phyloP scores from a whole-genome alignment of 2,888 invertebrate species.

The Diogma glabrata region DNA sequence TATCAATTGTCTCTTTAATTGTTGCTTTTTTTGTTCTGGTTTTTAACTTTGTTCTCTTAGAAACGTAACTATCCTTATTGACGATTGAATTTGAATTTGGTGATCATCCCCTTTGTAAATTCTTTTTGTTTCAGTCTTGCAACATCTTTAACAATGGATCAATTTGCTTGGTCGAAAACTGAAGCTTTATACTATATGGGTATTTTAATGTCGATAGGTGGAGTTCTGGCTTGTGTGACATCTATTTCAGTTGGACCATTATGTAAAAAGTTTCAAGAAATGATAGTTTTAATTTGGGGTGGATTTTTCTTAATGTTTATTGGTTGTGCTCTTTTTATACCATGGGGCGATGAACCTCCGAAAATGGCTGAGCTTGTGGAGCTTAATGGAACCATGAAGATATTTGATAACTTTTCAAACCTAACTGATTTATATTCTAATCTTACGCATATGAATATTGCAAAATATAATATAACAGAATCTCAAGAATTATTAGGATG shows the following conservation, averaged over 20 bases:
- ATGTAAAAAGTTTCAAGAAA: conserved; percentile 59
- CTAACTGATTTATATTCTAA: conserved; percentile 12
- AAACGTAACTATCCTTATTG: conserved; percentile 47
- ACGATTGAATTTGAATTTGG: neutral
- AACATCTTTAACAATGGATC: conserved; percentile 77
- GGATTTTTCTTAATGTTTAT: conserved; percentile 70
- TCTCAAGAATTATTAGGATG: conserved; percentile 56
- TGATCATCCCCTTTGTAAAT: conserved; percentile 2
- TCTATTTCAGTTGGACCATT: conserved; percentile 61
- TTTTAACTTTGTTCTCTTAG: conserved; percentile 78
- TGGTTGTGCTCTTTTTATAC: conserved; percentile 62
- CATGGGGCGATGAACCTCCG: conserved; percentile 62
- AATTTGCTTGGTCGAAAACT: conserved; percentile 72
- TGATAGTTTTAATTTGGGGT: conserved; percentile 68
- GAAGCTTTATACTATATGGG: conserved; percentile 74
- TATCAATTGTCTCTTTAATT: conserved; percentile 67
- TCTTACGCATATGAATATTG: too few relatives aligned
- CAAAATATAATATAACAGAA: too few relatives aligned
- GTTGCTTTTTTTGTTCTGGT: conserved; percentile 72
- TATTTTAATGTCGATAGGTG: conserved; percentile 67
- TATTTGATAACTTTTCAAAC: too few relatives aligned
- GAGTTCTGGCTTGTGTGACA: conserved; percentile 59
- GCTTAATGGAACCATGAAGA: too few relatives aligned
- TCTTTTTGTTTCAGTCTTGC: conserved; percentile 43
- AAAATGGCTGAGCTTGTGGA: conserved; percentile 22